These are phyloP conservation scores for Crocodylus rhombifer DNA, from an alignment of 2,797 vertebrate genomes.

Conservation along the genomic window DNA sequence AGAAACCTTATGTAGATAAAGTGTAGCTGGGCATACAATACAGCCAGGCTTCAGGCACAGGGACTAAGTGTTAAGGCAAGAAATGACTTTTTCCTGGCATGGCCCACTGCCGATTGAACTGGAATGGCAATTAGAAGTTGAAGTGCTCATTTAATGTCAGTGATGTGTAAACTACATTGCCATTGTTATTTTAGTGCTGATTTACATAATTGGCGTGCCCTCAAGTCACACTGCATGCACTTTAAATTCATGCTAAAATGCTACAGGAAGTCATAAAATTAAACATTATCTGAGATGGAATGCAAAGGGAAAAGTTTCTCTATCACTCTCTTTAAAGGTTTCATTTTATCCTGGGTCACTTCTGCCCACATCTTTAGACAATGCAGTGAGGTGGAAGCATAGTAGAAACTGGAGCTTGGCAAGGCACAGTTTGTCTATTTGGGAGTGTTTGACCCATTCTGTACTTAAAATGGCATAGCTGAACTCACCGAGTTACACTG, in stretches of 20 bases:
- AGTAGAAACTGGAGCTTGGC: background rate
- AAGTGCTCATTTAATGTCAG: slow-evolving; percentile 78
- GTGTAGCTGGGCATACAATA: slow-evolving; percentile 34
- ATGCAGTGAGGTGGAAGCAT: accelerated
- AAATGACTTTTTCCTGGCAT: slow-evolving; percentile 75
- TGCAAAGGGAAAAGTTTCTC: slow-evolving; percentile 64
- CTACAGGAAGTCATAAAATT: slow-evolving; percentile 80
- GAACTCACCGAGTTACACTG: background rate
- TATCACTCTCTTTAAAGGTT: slow-evolving; percentile 49
- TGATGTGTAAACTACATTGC: slow-evolving; percentile 77
- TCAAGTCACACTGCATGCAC: slow-evolving; percentile 67
- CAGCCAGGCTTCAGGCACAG: slow-evolving; percentile 61
- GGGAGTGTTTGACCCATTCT: slow-evolving; percentile 14
- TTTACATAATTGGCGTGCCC: slow-evolving; percentile 80
- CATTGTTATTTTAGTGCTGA: slow-evolving; percentile 80
- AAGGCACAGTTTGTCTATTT: background rate
- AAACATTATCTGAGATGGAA: slow-evolving; percentile 73
- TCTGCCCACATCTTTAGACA: accelerated
- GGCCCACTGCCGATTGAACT: slow-evolving; percentile 73
- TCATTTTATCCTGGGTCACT: slow-evolving; percentile 2
- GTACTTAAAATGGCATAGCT: background rate
- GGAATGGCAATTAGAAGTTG: slow-evolving; percentile 79
- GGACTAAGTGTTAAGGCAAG: slow-evolving; percentile 71
- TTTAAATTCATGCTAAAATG: slow-evolving; percentile 68
- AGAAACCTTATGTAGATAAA: slow-evolving; percentile 57